Evolutionary conservation across 2,113 vertebrate genomes (phyloP).

Genomic region (Loxodonta africana): DNA sequence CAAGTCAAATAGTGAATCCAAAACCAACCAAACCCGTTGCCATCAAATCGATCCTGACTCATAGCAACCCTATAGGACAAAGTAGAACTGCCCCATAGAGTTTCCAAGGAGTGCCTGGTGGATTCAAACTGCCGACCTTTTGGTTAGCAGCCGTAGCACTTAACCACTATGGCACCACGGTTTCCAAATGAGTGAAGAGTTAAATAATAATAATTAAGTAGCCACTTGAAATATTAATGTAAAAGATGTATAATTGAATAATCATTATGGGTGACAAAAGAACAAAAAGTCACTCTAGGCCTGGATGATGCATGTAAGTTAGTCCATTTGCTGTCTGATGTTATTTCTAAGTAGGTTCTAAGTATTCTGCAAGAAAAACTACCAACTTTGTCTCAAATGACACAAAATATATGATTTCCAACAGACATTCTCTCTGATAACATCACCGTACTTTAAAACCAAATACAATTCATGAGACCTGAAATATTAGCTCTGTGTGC

Average conservation of each 20-base stretch:
- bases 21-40: too few species aligned
- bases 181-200: background rate
- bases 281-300: background rate
- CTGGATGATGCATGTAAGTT: background rate
- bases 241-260: background rate
- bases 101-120: too few species aligned
- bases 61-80: too few species aligned
- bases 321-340: background rate
- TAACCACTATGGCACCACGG: too few species aligned
- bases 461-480: background rate
- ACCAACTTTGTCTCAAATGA: background rate
- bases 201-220: background rate
- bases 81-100: too few species aligned
- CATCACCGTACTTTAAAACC: background rate
- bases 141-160: too few species aligned
- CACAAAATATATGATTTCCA: background rate
- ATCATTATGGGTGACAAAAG: background rate
- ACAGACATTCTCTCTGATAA: background rate
- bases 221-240: background rate
- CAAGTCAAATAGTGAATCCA: background rate
- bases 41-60: too few species aligned
- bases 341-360: background rate
- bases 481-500: background rate
- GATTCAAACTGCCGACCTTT: too few species aligned
- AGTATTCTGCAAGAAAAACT: background rate